Evolutionary conservation across 2,888 invertebrate genomes (phyloP).

Genomic region (Anoncus sp.): DNA sequence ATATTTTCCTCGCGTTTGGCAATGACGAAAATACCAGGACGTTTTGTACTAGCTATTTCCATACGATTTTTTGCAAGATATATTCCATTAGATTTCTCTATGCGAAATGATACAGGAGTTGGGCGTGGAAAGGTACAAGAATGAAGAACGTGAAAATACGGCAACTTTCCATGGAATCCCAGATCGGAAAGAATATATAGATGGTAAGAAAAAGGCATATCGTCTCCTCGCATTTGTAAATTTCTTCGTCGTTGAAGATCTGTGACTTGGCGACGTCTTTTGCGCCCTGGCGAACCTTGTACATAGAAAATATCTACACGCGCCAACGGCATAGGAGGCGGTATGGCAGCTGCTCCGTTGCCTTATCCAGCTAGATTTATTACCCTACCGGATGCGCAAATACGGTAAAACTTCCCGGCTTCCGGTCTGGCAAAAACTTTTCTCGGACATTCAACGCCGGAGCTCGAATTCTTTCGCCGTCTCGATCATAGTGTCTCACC

Average conservation of each 20-base stretch:
- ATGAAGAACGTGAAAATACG: slow-evolving; percentile 64
- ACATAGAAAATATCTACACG: slow-evolving; percentile 16
- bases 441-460: slow-evolving; percentile 69
- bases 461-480: slow-evolving; percentile 37
- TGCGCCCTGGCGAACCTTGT: slow-evolving; percentile 30
- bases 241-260: slow-evolving; percentile 64
- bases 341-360: slow-evolving; percentile 41
- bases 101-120: slow-evolving; percentile 4
- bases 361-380: slow-evolving; percentile 77
- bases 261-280: slow-evolving; percentile 67
- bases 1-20: not conserved
- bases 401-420: slow-evolving; percentile 82
- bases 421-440: slow-evolving; percentile 82
- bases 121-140: slow-evolving; percentile 19
- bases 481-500: slow-evolving; percentile 39
- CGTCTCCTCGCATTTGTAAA: slow-evolving; percentile 59
- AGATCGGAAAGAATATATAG: slow-evolving; percentile 28
- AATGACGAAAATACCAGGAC: not conserved
- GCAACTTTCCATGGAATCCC: slow-evolving; percentile 47
- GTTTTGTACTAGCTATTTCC: slow-evolving; percentile 3
- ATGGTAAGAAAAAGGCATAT: slow-evolving; percentile 25
- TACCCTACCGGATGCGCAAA: slow-evolving; percentile 81
- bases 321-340: slow-evolving; percentile 46
- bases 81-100: slow-evolving; percentile 9
- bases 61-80: slow-evolving; percentile 11